Conservation (phyloP, 53 echinoderm and acorn worm genomes). For the Mesocentrotus franciscanus region DNA sequence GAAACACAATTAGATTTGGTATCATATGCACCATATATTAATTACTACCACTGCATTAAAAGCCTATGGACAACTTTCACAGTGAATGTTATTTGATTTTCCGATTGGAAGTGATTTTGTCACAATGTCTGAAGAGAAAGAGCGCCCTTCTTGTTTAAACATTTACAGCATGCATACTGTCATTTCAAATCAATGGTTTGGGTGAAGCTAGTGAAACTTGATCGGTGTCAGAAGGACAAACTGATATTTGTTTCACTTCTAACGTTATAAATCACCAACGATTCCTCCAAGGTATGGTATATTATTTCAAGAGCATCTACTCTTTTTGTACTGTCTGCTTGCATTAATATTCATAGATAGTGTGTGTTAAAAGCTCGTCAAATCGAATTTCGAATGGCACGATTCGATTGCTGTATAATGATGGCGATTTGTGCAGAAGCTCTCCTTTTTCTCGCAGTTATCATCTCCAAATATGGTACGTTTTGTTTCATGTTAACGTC, state of each 20-base stretch:
- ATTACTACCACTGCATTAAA: too few relatives aligned
- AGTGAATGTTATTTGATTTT: too few relatives aligned
- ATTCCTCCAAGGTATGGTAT: neutral
- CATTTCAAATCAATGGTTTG: neutral
- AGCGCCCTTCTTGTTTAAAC: neutral
- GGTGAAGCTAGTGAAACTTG: neutral
- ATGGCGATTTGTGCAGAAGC: neutral
- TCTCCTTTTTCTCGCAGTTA: neutral
- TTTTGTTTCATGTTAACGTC: neutral
- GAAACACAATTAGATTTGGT: too few relatives aligned
- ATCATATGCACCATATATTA: too few relatives aligned
- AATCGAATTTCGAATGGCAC: neutral
- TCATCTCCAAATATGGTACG: neutral
- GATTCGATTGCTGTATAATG: neutral
- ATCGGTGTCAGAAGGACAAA: neutral
- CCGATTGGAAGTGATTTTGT: neutral
- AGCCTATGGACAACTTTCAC: too few relatives aligned
- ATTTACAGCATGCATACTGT: neutral
- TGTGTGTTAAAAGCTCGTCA: too few relatives aligned
- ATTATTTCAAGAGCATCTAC: too few relatives aligned
- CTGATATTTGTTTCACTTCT: neutral
- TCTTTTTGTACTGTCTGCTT: too few relatives aligned
- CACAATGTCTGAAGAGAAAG: neutral
- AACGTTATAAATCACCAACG: neutral
- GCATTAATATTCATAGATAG: too few relatives aligned